phyloP scores from a whole-genome alignment of 2,888 invertebrate species.

The Pecten maximus region DNA sequence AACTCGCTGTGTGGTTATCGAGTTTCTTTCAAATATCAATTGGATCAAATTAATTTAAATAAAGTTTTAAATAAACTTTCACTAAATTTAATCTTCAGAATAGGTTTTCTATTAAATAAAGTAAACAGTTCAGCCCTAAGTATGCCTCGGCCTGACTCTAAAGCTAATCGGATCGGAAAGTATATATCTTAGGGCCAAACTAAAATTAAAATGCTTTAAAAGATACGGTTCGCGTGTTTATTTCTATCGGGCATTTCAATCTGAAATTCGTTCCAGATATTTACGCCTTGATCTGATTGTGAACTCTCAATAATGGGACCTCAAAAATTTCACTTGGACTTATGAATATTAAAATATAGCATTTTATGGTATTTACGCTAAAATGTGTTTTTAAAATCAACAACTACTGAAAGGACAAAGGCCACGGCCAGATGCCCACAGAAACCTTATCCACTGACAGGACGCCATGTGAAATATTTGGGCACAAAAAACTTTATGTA shows the following conservation, averaged over 20 bases:
- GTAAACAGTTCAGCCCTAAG: constrained; percentile 20
- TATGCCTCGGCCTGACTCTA: constrained; percentile 2
- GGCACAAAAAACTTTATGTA: neutral
- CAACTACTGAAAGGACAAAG: neutral
- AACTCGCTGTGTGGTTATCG: constrained; percentile 18
- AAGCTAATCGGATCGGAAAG: constrained; percentile 6
- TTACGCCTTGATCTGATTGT: constrained; percentile 16
- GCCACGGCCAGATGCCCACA: neutral
- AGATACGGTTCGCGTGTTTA: neutral
- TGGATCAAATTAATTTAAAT: constrained; percentile 33
- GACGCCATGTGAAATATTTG: neutral
- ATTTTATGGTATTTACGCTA: constrained; percentile 32
- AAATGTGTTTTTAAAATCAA: constrained; percentile 3
- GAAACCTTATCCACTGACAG: neutral
- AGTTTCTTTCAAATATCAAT: neutral
- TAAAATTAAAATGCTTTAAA: constrained; percentile 35
- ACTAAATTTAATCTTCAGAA: constrained; percentile 33
- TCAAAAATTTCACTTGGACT: neutral
- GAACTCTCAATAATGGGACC: neutral
- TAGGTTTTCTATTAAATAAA: neutral
- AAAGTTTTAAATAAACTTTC: constrained; percentile 31
- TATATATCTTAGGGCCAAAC: constrained; percentile 29
- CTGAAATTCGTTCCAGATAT: constrained; percentile 33
- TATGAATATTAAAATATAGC: constrained; percentile 1
- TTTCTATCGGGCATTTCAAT: neutral